Evolutionary conservation across 2,888 invertebrate species (phyloP), one percentile per base, ranked within the genome.

Genomic region (Parnassius orleans): DNA sequence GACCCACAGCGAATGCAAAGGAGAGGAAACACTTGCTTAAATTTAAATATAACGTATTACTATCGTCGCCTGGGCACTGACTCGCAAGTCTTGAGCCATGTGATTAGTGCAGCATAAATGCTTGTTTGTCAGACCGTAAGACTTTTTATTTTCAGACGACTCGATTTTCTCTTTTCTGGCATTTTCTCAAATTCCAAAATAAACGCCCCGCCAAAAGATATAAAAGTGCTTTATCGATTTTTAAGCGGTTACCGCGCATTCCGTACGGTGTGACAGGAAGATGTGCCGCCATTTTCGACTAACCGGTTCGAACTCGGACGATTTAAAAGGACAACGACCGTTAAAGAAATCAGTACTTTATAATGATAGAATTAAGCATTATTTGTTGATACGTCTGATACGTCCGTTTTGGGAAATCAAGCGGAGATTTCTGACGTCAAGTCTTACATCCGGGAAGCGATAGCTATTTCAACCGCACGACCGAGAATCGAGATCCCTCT

Each of bases 401-500:
- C 55, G 64, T 62, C 62, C 63, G 70, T 76, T 79, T 81, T 78
- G 75, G 78, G 78, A 81, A 83, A 80, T 83, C 81, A 77, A 77
- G 72, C 75, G 51, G 80, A 87, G 85, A 86, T 87, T 78, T 67
- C 69, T 87, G 88, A 89, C 87, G 89, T 87, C 84, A 86, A 75
- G 70, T 66, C 71, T 66, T 66, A 85, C 87, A 89, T 90, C 88
- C 89, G 89, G 89, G 89, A 90, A 88, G 87, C 84, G 75, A 81
- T 72, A 79, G 86, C 84, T 86, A 87, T 87, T 86, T 87, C 78
- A 74, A 84, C 80, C 78, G 66, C 63, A 70, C 53, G 14, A 66
- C 78, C 77, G 43, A 9, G 9, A 3, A 52, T 14, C 33, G 51
- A 65, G 72, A 73, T 61, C 70, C 63, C 61, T 65, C 44, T 9